Conservation (phyloP, 2,888 invertebrate species). For the Nineta flava region DNA sequence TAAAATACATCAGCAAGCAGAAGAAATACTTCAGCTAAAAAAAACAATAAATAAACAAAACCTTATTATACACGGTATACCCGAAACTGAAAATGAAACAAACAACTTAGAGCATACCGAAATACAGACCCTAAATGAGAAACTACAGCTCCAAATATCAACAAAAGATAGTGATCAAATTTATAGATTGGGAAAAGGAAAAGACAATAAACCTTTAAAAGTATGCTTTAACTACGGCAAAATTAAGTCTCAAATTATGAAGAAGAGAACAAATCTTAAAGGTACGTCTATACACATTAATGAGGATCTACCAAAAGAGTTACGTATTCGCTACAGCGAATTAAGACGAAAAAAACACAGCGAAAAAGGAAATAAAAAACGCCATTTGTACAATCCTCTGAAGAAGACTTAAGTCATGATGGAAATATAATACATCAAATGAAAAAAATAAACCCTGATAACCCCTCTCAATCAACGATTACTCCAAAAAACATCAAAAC, state of each 20-base stretch:
- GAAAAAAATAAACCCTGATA: not conserved
- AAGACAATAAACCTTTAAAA: no score
- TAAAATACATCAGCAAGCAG: no score
- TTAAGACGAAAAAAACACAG: not conserved
- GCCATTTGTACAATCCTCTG: not conserved
- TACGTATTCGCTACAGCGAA: not conserved
- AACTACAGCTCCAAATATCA: not conserved
- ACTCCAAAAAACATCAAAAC: no score
- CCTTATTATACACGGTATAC: not conserved
- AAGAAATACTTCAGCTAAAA: not conserved
- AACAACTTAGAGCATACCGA: not conserved
- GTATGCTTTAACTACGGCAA: no score
- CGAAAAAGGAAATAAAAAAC: not conserved
- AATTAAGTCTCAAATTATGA: no score
- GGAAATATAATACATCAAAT: not conserved
- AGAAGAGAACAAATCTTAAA: no score
- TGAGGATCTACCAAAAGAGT: not conserved
- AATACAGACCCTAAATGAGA: not conserved
- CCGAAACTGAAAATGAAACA: not conserved
- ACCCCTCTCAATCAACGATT: no score
- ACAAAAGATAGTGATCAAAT: not conserved
- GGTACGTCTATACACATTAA: not conserved
- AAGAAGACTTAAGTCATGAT: not conserved
- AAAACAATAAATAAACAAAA: not conserved
- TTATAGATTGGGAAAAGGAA: not conserved